Evolutionary conservation across 2,888 invertebrate genomes (phyloP), one percentile per base, ranked within the genome.

Genomic region (Eutolmus rufibarbis): DNA sequence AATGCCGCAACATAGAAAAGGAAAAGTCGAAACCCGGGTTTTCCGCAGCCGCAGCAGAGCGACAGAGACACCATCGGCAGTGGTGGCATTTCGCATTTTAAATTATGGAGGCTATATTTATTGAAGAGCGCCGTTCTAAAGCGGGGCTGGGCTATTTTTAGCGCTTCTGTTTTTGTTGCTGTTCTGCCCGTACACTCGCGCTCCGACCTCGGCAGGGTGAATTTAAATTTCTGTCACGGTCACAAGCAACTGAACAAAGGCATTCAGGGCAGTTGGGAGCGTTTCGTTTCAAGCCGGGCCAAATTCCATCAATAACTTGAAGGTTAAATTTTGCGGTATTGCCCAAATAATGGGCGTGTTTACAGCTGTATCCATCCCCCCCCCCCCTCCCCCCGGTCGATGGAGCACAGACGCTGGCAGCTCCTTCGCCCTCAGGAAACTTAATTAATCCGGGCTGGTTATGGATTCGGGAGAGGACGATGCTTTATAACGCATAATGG

Each of bases 1-100:
- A 89, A 87, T 89, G 89, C 89, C 89, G 89, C 89, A 89, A 89
- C 88, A 89, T 89, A 89, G 88, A 88, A 88, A 89, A 87, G 88
- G 89, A 89, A 87, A 88, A 88, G 89, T 88, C 89, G 88, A 88
- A 7, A 4, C 34, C 88, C 87, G 87, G 88, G 28, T 37, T 56
- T 14, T 19, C 37, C 66, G 23, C 51, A 66, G 28, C 57, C 57
- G 5, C 28, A 4, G 2, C 7, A 57, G 57, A 19, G 82, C 28
- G 57, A 82, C 82, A 82, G 66, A 82, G 82, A 82, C 57, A 7
- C 7, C 7, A 19, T 9, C 0, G 19, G 37, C 37, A 82, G n/a
- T 82, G 57, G 4, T 57, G 82, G 66, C 37, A 57, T 82, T 82
- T 82, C 82, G 66, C 82, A 82, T 66, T 66, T 46, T 82, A 82